Conservation (phyloP, 2,113 vertebrate species). For the Limnothrissa miodon region DNA sequence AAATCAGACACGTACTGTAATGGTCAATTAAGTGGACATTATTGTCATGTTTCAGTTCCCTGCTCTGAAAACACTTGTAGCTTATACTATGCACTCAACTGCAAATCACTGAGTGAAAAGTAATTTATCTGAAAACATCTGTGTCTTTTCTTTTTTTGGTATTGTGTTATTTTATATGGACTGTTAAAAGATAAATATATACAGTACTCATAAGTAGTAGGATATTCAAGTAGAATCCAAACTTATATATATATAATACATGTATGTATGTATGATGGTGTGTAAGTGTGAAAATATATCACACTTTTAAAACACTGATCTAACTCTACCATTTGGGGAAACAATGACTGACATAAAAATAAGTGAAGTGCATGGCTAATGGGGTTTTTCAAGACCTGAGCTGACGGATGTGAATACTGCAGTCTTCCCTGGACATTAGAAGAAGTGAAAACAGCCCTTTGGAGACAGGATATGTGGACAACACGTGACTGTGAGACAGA, state of each 20-base stretch:
- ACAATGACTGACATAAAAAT: neutral
- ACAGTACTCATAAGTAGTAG: slow-evolving; percentile 8
- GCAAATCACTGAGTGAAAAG: neutral
- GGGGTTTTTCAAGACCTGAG: neutral
- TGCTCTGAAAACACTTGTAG: neutral
- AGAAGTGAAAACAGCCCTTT: neutral
- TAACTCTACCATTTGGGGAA: neutral
- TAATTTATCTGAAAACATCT: neutral
- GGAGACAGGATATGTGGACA: neutral
- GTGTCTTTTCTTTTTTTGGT: neutral
- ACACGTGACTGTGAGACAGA: neutral
- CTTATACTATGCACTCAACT: neutral
- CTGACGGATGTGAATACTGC: neutral
- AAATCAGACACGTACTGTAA: neutral
- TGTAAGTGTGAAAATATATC: neutral
- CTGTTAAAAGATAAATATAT: neutral
- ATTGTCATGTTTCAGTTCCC: neutral
- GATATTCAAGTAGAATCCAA: slow-evolving; percentile 11
- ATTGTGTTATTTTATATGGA: neutral
- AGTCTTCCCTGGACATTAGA: neutral
- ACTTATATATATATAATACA: neutral
- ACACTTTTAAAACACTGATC: neutral
- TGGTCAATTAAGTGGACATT: neutral
- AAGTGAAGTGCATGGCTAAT: neutral
- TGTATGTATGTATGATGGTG: neutral